phyloP scores from a whole-genome alignment of 2,888 invertebrate genomes.

The Coecobrya sp. region DNA sequence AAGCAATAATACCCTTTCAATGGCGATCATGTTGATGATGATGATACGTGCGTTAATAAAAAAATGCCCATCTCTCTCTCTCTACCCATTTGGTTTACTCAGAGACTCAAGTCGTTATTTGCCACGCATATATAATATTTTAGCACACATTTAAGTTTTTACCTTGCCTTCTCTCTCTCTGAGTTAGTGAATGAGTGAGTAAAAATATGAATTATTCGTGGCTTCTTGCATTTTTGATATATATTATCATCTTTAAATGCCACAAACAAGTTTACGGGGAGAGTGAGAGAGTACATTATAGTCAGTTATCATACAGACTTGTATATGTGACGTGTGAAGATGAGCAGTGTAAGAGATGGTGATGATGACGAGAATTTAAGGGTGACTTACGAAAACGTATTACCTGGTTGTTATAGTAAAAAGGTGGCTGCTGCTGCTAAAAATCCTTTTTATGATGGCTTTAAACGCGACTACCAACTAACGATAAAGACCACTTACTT shows the following conservation, averaged over 20 bases:
- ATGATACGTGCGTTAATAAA: conserved; percentile 71
- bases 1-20: conserved; percentile 74
- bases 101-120: neutral
- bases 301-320: neutral
- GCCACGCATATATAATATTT: conserved; percentile 57
- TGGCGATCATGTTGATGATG: conserved; percentile 58
- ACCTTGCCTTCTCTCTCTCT: conserved; percentile 13
- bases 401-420: conserved; percentile 15
- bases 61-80: conserved; percentile 49
- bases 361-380: conserved; percentile 40
- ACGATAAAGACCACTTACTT: neutral
- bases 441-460: neutral
- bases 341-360: conserved; percentile 42
- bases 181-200: neutral
- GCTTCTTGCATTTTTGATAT: conserved; percentile 74
- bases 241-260: conserved; percentile 72
- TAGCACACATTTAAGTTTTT: conserved; percentile 76
- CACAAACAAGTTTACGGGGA: conserved; percentile 79
- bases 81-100: conserved; percentile 24
- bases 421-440: neutral
- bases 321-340: conserved; percentile 41
- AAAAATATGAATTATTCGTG: conserved; percentile 79
- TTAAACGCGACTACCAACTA: neutral
- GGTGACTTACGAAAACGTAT: conserved; percentile 37
- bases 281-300: conserved; percentile 55